These are phyloP conservation scores for Isurus oxyrinchus DNA, from an alignment of 2,113 vertebrate species.

Conservation along the genomic window DNA sequence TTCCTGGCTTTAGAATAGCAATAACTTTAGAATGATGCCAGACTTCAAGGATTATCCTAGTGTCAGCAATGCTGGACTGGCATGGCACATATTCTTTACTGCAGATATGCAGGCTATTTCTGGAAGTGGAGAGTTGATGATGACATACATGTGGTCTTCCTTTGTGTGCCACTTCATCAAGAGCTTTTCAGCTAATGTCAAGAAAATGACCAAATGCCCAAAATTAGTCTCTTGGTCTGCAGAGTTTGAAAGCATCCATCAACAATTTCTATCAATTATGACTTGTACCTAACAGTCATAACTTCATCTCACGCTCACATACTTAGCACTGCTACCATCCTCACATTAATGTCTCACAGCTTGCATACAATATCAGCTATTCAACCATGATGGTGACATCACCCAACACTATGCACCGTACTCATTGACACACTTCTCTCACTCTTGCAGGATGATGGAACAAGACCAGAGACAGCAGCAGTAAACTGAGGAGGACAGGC, in stretches of 20 bases:
- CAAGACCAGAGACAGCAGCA: too few relatives aligned
- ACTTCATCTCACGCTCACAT: too few relatives aligned
- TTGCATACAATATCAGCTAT: too few relatives aligned
- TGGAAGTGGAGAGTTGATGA: not conserved
- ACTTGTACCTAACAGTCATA: too few relatives aligned
- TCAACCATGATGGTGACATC: not conserved
- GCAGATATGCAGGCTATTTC: not conserved
- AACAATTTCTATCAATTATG: too few relatives aligned
- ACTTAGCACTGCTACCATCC: too few relatives aligned
- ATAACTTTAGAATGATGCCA: not conserved
- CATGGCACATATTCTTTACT: not conserved
- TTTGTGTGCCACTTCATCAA: not conserved
- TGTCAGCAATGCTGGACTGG: not conserved
- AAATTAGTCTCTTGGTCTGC: not conserved
- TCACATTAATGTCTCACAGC: too few relatives aligned
- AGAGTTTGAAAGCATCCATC: not conserved
- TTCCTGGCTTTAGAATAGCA: conserved; percentile 17
- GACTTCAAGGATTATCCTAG: not conserved
- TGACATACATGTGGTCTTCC: not conserved
- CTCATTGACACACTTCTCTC: too few relatives aligned
- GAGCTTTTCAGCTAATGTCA: not conserved
- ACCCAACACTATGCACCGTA: too few relatives aligned
- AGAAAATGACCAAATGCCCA: not conserved
- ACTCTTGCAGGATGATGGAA: too few relatives aligned
- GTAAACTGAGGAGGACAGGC: too few relatives aligned